Evolutionary conservation across 1,140 invertebrate species (phyloP).

Genomic region (Onthophagus taurus): DNA sequence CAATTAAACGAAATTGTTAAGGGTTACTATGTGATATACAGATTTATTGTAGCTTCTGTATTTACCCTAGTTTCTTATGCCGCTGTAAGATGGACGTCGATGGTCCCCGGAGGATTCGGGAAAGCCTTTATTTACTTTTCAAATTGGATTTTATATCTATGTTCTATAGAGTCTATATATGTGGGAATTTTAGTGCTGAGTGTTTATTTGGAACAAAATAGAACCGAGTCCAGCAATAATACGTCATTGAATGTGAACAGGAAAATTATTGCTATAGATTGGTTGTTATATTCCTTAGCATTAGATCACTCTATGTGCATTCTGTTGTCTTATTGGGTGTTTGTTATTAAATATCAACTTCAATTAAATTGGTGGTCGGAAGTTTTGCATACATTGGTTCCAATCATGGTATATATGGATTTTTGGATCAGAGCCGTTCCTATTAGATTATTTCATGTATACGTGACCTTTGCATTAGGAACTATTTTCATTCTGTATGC

Average conservation of each 20-base stretch:
- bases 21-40: background rate
- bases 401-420: constrained; percentile 6
- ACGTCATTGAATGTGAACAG: background rate
- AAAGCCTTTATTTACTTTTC: constrained; percentile 4
- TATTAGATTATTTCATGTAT: background rate
- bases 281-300: too few relatives aligned
- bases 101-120: background rate
- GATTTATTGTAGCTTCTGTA: background rate
- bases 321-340: background rate
- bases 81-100: background rate
- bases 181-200: background rate
- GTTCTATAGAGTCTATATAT: background rate
- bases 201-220: constrained; percentile 3
- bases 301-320: background rate
- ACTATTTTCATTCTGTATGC: background rate
- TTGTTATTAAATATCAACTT: too few relatives aligned
- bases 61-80: background rate
- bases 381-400: constrained; percentile 5
- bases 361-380: too few relatives aligned
- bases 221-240: background rate
- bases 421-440: constrained; percentile 5
- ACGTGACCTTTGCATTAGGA: constrained; percentile 1
- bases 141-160: constrained; percentile 7
- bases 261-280: constrained; percentile 5
- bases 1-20: background rate